Base-by-base conservation (phyloP, 92 coral and sea anemone species). In the Phenganax marumi region DNA sequence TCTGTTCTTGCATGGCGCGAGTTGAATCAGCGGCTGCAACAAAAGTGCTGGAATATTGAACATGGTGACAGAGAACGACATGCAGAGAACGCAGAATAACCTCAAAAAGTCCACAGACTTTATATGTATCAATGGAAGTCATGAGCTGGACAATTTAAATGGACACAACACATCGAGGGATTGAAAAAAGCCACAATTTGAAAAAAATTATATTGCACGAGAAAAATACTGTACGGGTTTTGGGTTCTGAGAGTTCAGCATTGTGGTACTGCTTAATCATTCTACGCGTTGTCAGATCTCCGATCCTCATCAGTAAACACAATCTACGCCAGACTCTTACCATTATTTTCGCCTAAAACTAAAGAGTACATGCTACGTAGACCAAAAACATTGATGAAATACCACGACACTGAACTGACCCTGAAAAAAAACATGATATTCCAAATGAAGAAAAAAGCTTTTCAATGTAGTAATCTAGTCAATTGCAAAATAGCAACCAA, bases 341-440 rank as follows among this genome's bases (percentile, higher is more conserved):
- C 98, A 91, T 95, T 95, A 69, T 95, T 93, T 86, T 95, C 97
- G 69, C 98, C 98, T 76, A 95, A 79, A 3, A 95, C 98, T 80
- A 95, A 82, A 13, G 98, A 85, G 73, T 95, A 95, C 98, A 91
- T 95, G 81, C 98, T 95, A 70, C 98, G 89, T 50, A 95, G 92
- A 13, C 98, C 98, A 92, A 95, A 95, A 26, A 95, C 98, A 77
- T 95, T 95, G 90, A 95, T 95, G 83, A 95, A 95, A 75, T 95
- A 95, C 98, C 98, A 95, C 1, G 98, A 95, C 53, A 95, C 98
- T 43, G 98, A 95, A 68, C 98, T 95, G 79, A 95, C 98, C 98
- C 98, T 94, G 77, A 79, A 85, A 88, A 22, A 10, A 12, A 47
- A 47, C 5, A 17, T 49, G 14, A 9, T 53, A 50, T 12, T 4